phyloP scores from a whole-genome alignment of 2,888 invertebrate species.

The Melipona beecheii region DNA sequence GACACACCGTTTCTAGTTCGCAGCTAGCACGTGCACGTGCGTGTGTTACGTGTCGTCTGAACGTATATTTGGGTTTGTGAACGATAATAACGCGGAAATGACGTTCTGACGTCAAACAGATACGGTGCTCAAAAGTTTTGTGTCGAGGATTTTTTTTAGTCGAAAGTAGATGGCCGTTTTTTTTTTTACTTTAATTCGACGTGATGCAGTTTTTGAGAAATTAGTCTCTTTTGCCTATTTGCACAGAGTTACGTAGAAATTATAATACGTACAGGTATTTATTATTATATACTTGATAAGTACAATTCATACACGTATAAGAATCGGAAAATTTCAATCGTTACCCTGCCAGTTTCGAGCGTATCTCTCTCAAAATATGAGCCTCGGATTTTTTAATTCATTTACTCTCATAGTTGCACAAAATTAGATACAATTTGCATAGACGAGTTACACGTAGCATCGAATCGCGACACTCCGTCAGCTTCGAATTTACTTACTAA shows the following conservation, averaged over 20 bases:
- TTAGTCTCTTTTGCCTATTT: neutral
- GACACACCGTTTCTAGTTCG: constrained; percentile 1
- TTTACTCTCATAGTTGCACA: too few relatives aligned
- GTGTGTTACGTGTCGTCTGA: neutral
- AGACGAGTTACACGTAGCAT: too few relatives aligned
- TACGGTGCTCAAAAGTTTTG: too few relatives aligned
- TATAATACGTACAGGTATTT: neutral
- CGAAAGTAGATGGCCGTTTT: neutral
- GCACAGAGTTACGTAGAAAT: too few relatives aligned
- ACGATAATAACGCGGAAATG: constrained; percentile 49
- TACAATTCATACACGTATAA: too few relatives aligned
- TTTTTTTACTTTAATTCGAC: neutral
- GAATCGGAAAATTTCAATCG: too few relatives aligned
- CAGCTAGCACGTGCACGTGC: neutral
- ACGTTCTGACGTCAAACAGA: constrained; percentile 37
- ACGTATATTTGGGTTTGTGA: constrained; percentile 36
- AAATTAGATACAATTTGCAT: neutral
- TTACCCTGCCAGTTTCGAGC: too few relatives aligned
- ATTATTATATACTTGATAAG: too few relatives aligned
- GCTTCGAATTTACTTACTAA: too few relatives aligned
- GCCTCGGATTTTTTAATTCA: too few relatives aligned
- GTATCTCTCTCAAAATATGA: too few relatives aligned
- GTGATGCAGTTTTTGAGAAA: neutral
- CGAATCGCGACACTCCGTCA: too few relatives aligned
- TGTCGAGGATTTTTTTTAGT: neutral